A percentile compares a stretch with the other conserved stretches of the same genome.
These are phyloP conservation scores for Ciconia maguari DNA, from an alignment of 2,113 vertebrate genomes.

Conservation along the genomic window DNA sequence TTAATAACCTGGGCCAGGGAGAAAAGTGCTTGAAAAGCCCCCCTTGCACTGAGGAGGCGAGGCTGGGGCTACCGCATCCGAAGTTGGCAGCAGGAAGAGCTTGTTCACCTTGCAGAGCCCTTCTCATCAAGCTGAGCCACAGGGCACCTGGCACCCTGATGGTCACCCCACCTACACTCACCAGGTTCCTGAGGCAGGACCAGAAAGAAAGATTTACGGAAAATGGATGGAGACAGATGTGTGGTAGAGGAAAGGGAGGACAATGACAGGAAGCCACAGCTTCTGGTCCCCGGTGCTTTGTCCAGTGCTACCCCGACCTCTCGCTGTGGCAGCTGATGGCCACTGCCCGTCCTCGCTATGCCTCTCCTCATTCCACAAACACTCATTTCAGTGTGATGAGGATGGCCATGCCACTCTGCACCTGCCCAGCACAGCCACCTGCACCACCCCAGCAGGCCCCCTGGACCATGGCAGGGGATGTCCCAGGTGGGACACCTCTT, in stretches of 20 bases:
- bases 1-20: not conserved
- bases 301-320: not conserved
- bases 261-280: not conserved
- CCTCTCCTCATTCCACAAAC: not conserved
- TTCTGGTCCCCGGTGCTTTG: not conserved
- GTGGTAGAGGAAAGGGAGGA: not conserved
- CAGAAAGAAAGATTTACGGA: not conserved
- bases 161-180: accelerated
- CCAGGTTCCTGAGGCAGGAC: not conserved
- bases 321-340: not conserved
- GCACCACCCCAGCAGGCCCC: accelerated
- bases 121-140: accelerated
- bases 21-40: not conserved
- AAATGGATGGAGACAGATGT: not conserved
- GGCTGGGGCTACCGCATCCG: not conserved
- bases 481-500: not conserved
- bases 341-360: accelerated
- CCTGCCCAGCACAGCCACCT: not conserved
- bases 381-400: accelerated
- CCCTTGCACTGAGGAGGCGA: not conserved
- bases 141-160: too few species aligned
- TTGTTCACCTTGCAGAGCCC: not conserved
- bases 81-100: accelerated
- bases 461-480: not conserved
- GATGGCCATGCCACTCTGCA: not conserved